Percentiles rank a stretch among this genome's conserved stretches.
phyloP scores from a whole-genome alignment of 2,888 invertebrate genomes.

The Sesia apiformis region DNA sequence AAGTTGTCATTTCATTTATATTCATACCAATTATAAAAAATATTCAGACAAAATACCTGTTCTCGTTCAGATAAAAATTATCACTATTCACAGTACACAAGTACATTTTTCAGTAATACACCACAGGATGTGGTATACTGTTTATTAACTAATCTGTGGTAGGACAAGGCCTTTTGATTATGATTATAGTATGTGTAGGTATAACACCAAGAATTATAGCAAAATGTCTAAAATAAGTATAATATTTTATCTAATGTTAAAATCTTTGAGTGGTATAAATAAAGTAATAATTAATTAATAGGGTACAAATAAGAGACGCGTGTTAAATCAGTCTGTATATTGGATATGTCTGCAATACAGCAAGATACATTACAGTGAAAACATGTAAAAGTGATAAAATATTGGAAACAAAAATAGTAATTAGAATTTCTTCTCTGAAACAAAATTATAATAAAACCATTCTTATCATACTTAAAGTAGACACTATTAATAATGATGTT shows the following conservation, averaged over 20 bases:
- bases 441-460: slow-evolving; percentile 72
- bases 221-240: no score
- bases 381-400: slow-evolving; percentile 72
- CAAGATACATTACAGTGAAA: slow-evolving; percentile 74
- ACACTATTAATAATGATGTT: slow-evolving; percentile 69
- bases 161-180: no score
- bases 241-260: no score
- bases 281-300: no score
- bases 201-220: no score
- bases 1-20: background rate
- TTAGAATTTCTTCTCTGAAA: slow-evolving; percentile 72
- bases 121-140: no score
- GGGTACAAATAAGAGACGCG: background rate
- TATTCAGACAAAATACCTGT: background rate
- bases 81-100: no score
- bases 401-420: slow-evolving; percentile 74
- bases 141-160: no score
- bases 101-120: no score
- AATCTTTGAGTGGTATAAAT: no score
- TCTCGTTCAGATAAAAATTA: no score
- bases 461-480: slow-evolving; percentile 68
- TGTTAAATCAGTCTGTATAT: slow-evolving; percentile 75
- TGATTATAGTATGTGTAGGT: no score
- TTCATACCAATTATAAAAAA: background rate
- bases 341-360: slow-evolving; percentile 77